A percentile compares a stretch with the other conserved stretches of the same genome.
These are phyloP conservation scores for Meloidogyne chitwoodi DNA, from an alignment of 1,140 invertebrate species.

Conservation along the genomic window DNA sequence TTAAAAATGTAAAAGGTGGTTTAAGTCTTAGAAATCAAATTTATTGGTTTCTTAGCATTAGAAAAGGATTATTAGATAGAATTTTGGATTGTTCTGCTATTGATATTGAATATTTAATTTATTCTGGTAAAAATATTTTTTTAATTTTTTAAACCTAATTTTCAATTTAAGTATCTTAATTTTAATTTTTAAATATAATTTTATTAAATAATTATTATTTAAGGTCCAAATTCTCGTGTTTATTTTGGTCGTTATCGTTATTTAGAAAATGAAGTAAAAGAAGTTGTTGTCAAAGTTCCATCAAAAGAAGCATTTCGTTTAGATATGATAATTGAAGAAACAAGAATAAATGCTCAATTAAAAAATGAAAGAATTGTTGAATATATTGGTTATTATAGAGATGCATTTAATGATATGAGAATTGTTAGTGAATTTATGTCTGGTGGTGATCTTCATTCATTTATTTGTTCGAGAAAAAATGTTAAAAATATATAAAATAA, in stretches of 20 bases:
- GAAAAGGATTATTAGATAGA: not conserved
- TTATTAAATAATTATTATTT: not conserved
- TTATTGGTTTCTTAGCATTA: slow-evolving; percentile 3
- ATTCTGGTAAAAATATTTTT: too few relatives aligned
- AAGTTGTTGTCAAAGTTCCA: slow-evolving; percentile 14
- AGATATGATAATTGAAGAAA: slow-evolving; percentile 4
- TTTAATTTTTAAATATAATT: too few relatives aligned
- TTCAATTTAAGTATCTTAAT: too few relatives aligned
- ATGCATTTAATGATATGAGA: slow-evolving; percentile 25
- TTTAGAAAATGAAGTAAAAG: not conserved
- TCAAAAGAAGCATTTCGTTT: slow-evolving; percentile 12
- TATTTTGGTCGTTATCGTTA: slow-evolving; percentile 16
- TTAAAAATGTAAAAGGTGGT: not conserved
- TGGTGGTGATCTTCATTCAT: slow-evolving; percentile 32
- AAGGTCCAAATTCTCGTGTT: slow-evolving; percentile 21
- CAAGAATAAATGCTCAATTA: slow-evolving; percentile 16
- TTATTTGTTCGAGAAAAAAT: slow-evolving; percentile 15
- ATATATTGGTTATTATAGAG: slow-evolving; percentile 19
- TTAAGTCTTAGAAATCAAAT: not conserved
- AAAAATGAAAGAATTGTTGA: slow-evolving; percentile 10
- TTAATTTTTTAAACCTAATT: too few relatives aligned
- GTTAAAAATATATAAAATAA: not conserved
- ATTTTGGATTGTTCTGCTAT: slow-evolving; percentile 9
- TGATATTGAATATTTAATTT: slow-evolving; percentile 12
- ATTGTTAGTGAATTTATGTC: slow-evolving; percentile 39